Base-by-base conservation (phyloP, 2,113 vertebrate species). In the Ctenomys sociabilis region DNA sequence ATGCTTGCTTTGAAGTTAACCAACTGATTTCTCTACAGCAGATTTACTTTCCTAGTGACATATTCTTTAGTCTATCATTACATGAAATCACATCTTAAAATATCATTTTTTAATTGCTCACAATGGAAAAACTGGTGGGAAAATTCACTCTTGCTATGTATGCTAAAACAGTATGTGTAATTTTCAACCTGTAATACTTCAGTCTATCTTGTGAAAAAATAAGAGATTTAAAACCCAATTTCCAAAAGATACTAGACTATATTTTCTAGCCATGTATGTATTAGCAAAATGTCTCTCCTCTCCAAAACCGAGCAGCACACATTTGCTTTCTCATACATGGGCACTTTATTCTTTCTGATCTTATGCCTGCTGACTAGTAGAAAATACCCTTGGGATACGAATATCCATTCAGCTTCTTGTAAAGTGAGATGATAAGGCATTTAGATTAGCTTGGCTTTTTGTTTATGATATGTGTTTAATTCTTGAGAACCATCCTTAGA, bases 261-360 rank as follows among this genome's bases (percentile, higher is more conserved):
- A 10, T 21, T 88, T 78, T 91, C 45, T 7, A 87, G 5, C 4
- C 68, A 3, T 40, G 10, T 16, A 0, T 26, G 6, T 32, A 52
- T 72, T 88, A 70, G 85, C 78, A 72, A 90, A 87, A 75, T 86
- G 21, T 35, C 5, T 88, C 35, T 90, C 26, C n/a, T 32, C 1
- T 68, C 28, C 87, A 28, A 86, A 94, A 90, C 12, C 24, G 80
- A 54, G 40, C 9, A 78, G 19, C 28, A 85, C 2, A 0, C 73
- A 35, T 61, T 37, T 75, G 12, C 35, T 90, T 61, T 72, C 52
- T 37, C 45, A 14, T 35, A 87, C 1, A 77, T 0, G 63, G 32
- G 17, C 10, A 78, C 32, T 63, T 85, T 88, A 91, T 91, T 91
- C 81, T 68, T 91, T 73, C 45, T 90, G n/a, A 90, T 68, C 17